Percentiles rank a stretch among this genome's conserved stretches.
Conservation (phyloP, 2,113 vertebrate species). For the Corydoras sp. region DNA sequence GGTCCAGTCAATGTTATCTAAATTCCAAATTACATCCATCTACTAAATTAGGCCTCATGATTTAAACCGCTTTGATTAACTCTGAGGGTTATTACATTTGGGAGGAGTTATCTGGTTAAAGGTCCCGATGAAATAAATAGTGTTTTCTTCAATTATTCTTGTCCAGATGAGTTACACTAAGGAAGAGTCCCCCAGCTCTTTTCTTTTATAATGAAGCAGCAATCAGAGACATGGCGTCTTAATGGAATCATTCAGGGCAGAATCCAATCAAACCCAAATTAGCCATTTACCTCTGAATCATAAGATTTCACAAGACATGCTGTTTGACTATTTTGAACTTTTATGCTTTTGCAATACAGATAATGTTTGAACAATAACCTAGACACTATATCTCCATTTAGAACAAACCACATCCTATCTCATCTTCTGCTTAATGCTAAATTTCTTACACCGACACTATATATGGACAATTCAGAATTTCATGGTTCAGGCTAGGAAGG, state of each 20-base stretch:
- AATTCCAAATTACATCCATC: slow-evolving; percentile 60
- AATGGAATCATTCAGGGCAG: slow-evolving; percentile 75
- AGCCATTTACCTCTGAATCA: slow-evolving; percentile 11
- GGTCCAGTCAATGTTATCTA: slow-evolving; percentile 56
- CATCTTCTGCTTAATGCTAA: no score
- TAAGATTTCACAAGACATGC: background rate
- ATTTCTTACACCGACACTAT: no score
- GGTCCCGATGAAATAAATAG: slow-evolving; percentile 40
- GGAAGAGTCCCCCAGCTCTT: slow-evolving; percentile 34
- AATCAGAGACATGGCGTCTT: slow-evolving; percentile 67
- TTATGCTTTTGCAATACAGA: no score
- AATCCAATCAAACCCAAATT: slow-evolving; percentile 2
- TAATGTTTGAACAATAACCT: no score
- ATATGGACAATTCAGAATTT: no score
- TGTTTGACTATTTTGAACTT: background rate
- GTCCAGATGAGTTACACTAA: slow-evolving; percentile 36
- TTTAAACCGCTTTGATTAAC: slow-evolving; percentile 55
- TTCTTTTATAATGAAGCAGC: slow-evolving; percentile 44
- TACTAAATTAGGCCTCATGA: slow-evolving; percentile 55
- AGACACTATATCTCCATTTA: no score
- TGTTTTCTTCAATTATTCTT: slow-evolving; percentile 45
- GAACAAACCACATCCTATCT: no score
- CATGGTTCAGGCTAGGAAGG: no score
- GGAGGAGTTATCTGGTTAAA: slow-evolving; percentile 43
- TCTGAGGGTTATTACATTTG: slow-evolving; percentile 50